Percentiles rank a stretch among this genome's conserved stretches.
These are phyloP conservation scores for Pedionomus torquatus DNA, from an alignment of 2,113 vertebrate genomes.

Conservation along the genomic window DNA sequence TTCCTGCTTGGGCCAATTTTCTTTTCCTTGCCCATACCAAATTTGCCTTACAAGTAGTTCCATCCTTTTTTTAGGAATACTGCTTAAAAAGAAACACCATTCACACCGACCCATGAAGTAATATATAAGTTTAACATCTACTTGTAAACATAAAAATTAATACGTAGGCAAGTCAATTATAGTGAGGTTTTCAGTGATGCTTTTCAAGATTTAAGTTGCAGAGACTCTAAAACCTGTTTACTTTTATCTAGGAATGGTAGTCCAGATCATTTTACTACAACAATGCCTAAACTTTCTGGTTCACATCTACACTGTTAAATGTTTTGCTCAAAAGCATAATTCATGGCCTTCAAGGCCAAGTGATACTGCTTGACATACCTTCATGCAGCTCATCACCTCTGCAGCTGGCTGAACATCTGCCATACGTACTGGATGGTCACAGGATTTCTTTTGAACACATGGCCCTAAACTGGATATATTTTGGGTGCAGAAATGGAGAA, in stretches of 20 bases:
- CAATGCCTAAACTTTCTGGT: neutral
- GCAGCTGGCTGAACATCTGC: neutral
- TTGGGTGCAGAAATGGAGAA: neutral
- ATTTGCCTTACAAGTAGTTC: neutral
- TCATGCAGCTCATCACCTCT: neutral
- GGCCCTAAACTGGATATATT: neutral
- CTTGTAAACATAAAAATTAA: neutral
- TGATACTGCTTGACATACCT: neutral
- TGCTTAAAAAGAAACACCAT: neutral
- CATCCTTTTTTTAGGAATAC: neutral
- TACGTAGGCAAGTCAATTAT: neutral
- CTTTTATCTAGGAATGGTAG: neutral
- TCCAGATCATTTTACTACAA: neutral
- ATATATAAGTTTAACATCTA: neutral
- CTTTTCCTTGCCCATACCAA: neutral
- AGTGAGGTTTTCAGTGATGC: neutral
- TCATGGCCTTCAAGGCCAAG: neutral
- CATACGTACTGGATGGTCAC: fast-evolving
- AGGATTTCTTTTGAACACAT: neutral
- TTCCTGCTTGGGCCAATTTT: neutral
- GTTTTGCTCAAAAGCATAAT: neutral
- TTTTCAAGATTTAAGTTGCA: neutral
- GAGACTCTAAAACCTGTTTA: neutral
- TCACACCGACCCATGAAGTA: neutral
- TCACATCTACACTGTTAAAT: neutral